These are phyloP conservation scores for Cheilosia urbana DNA, from an alignment of 2,888 invertebrate genomes.

Conservation along the genomic window DNA sequence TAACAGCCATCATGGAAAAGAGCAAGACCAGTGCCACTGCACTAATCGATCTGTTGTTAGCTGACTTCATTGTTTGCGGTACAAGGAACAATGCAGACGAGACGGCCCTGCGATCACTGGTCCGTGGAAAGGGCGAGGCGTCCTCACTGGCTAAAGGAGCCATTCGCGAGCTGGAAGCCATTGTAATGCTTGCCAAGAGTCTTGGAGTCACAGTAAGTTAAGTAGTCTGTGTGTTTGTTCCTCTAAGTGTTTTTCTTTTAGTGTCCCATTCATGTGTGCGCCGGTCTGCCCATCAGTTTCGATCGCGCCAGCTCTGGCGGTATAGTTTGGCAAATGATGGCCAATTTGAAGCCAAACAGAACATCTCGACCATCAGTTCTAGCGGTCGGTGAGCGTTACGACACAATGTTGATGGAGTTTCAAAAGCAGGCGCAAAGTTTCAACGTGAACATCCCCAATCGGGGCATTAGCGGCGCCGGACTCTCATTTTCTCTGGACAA, in stretches of 20 bases:
- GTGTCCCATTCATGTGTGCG: slow-evolving; percentile 85
- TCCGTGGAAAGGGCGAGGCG: slow-evolving; percentile 89
- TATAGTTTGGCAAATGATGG: slow-evolving; percentile 86
- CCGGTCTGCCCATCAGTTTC: slow-evolving; percentile 85
- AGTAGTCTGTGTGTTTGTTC: slow-evolving; percentile 77
- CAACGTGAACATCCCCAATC: slow-evolving; percentile 80
- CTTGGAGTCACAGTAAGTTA: slow-evolving; percentile 90
- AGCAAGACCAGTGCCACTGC: slow-evolving; percentile 82
- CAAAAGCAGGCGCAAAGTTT: slow-evolving; percentile 84
- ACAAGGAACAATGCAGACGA: slow-evolving; percentile 80
- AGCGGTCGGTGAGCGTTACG: slow-evolving; percentile 96
- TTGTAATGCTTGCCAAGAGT: slow-evolving; percentile 88
- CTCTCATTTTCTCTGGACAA: slow-evolving; percentile 94
- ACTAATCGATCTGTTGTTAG: slow-evolving; percentile 81
- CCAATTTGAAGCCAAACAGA: slow-evolving; percentile 82
- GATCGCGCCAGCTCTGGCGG: slow-evolving; percentile 85
- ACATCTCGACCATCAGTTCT: slow-evolving; percentile 87
- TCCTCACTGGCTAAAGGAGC: slow-evolving; percentile 88
- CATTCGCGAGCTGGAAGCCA: slow-evolving; percentile 89
- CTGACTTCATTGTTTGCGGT: slow-evolving; percentile 81
- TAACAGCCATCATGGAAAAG: slow-evolving; percentile 87
- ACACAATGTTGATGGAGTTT: slow-evolving; percentile 90
- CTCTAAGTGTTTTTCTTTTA: slow-evolving; percentile 79
- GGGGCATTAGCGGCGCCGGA: slow-evolving; percentile 88
- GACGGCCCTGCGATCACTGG: slow-evolving; percentile 85